Conservation (phyloP, 2,888 invertebrate genomes). For the Machimus atricapillus region DNA sequence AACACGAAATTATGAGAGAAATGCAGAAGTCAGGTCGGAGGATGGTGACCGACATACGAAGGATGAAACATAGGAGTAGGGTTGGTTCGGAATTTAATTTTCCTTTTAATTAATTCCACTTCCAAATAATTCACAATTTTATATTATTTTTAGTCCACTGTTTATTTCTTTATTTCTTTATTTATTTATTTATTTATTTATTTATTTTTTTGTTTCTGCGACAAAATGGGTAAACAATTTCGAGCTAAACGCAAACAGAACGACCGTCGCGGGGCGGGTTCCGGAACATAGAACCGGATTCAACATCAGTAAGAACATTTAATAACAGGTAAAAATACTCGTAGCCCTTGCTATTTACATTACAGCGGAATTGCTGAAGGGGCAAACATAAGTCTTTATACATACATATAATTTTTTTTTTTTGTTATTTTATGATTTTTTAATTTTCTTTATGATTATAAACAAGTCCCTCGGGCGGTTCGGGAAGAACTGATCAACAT, state of each 20-base stretch:
- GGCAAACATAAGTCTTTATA: not conserved
- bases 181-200: not conserved
- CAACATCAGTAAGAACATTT: conserved; percentile 15
- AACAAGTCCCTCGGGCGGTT: not conserved
- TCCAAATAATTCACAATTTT: not conserved
- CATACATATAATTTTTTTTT: not conserved
- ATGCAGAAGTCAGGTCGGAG: not conserved
- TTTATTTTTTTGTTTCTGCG: not conserved
- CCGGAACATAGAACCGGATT: not conserved
- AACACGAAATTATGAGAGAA: conserved; percentile 16
- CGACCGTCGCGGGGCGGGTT: not conserved
- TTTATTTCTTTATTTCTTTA: not conserved
- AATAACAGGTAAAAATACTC: conserved; percentile 14
- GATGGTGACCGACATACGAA: not conserved
- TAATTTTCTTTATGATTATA: conserved; percentile 6
- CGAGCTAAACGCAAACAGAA: not conserved
- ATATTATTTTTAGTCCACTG: not conserved
- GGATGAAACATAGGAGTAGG: not conserved
- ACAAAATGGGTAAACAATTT: not conserved
- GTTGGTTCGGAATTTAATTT: not conserved
- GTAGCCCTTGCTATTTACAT: not conserved
- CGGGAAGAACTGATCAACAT: conserved; percentile 34
- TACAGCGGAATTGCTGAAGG: not conserved
- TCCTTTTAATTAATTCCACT: not conserved
- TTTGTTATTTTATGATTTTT: not conserved